Evolutionary conservation across 1,140 invertebrate genomes (phyloP), one percentile per base, ranked within the genome.

Genomic region (Araneus ventricosus): DNA sequence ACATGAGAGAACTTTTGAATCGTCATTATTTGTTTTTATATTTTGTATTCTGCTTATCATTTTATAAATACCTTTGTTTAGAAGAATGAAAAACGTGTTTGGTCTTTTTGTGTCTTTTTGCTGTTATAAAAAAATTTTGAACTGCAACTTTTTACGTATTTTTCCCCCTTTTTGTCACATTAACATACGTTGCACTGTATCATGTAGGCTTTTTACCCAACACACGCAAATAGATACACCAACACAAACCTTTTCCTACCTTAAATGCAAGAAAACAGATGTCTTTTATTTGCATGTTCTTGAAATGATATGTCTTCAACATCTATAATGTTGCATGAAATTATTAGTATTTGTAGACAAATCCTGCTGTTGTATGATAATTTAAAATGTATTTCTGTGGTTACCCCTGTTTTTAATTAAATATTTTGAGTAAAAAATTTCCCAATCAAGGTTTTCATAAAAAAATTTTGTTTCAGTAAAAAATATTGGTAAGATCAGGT

Each of bases 51-150:
- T 34, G 20, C 67, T 34, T 75, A 30, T 70, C 27, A 34, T 75
- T 75, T 75, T 67, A 52, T 52, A 6, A 75, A 75, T 30, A 4
- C 4, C 59, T 75, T 34, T 75, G 67, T 75, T 30, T 75, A 75
- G 67, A 75, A 75, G 67, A 75, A 75, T 75, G 67, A 30, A 75
- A 34, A 75, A 37, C 10, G 27, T 75, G 67, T 75, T 30, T 75
- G 67, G 67, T 30, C 34, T 75, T n/a, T 75, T 75, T 75, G 67
- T 75, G 67, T 75, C 34, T 75, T 75, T 75, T 75, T 75, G 67
- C 67, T 70, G 6, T 67, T n/a, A 67, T 67, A 75, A 34, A 75
- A 27, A 30, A 20, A 75, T 37, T 75, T 75, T 75, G 67, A 37
- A 70, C 7, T 70, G 67, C 67, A 75, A 20, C 20, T 75, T 75